Conservation (phyloP, 2,797 vertebrate genomes). For the Champsocephalus esox region DNA sequence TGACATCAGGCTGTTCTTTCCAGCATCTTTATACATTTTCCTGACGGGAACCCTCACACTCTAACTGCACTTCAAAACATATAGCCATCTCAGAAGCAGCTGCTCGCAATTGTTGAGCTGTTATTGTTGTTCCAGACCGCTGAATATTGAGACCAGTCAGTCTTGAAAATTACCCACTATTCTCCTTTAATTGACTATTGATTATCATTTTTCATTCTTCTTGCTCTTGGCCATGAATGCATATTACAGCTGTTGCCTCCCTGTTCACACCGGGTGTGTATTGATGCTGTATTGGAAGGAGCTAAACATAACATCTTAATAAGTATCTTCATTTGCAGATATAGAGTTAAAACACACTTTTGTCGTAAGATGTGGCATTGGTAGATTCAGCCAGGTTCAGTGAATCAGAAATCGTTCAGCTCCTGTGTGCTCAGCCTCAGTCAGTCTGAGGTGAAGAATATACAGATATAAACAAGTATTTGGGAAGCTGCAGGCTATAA, state of each 20-base stretch:
- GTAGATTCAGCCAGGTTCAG: neutral
- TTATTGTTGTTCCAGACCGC: conserved; percentile 17
- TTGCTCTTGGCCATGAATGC: conserved; percentile 12
- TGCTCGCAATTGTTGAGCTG: conserved; percentile 11
- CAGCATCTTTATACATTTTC: neutral
- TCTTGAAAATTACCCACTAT: conserved; percentile 6
- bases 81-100: neutral
- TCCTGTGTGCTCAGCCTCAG: neutral
- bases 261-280: conserved; percentile 4
- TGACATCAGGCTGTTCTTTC: neutral
- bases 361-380: neutral
- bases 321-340: neutral
- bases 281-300: neutral
- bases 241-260: conserved; percentile 18
- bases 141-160: conserved; percentile 21
- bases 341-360: neutral
- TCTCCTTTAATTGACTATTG: conserved; percentile 27
- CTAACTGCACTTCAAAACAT: neutral
- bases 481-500: neutral
- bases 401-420: conserved; percentile 1
- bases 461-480: neutral
- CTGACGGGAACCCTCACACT: neutral
- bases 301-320: neutral
- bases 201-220: conserved; percentile 6
- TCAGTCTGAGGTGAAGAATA: neutral